These are phyloP conservation scores for Nowickia ferox DNA, from an alignment of 2,888 invertebrate species.

Conservation along the genomic window DNA sequence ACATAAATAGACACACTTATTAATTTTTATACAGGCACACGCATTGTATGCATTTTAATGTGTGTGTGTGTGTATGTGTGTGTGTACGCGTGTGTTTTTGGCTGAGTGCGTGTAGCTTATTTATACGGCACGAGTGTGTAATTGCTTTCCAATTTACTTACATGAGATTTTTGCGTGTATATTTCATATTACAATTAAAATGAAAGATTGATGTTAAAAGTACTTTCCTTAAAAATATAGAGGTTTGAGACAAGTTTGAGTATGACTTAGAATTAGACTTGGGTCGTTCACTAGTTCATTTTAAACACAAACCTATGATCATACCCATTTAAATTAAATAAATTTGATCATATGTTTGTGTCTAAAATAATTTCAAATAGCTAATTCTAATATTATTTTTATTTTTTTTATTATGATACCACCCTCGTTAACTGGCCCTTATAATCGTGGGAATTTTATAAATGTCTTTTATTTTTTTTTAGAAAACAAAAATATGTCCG, in stretches of 20 bases:
- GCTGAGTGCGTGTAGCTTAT: too few species aligned
- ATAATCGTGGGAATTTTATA: slow-evolving; percentile 66
- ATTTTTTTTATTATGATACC: not conserved
- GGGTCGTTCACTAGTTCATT: too few species aligned
- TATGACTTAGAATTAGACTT: too few species aligned
- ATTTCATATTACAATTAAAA: slow-evolving; percentile 59
- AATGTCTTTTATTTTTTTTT: slow-evolving; percentile 67
- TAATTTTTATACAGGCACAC: not conserved
- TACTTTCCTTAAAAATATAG: not conserved
- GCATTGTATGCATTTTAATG: not conserved
- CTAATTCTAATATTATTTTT: too few species aligned
- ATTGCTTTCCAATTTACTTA: slow-evolving; percentile 40
- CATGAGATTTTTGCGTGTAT: slow-evolving; percentile 62
- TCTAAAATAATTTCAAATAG: too few species aligned
- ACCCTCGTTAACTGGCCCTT: slow-evolving; percentile 23
- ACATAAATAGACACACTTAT: not conserved
- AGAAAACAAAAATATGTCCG: slow-evolving; percentile 42
- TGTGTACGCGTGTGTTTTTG: not conserved
- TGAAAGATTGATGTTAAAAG: slow-evolving; percentile 54
- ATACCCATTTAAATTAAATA: too few species aligned
- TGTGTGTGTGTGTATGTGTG: not conserved
- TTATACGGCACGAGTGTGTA: not conserved
- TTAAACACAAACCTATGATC: too few species aligned
- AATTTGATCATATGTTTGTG: too few species aligned
- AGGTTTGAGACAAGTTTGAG: too few species aligned